Percentiles rank a stretch among this genome's conserved stretches.
Evolutionary conservation across 2,113 vertebrate genomes (phyloP).

Genomic region (Fregata magnificens): DNA sequence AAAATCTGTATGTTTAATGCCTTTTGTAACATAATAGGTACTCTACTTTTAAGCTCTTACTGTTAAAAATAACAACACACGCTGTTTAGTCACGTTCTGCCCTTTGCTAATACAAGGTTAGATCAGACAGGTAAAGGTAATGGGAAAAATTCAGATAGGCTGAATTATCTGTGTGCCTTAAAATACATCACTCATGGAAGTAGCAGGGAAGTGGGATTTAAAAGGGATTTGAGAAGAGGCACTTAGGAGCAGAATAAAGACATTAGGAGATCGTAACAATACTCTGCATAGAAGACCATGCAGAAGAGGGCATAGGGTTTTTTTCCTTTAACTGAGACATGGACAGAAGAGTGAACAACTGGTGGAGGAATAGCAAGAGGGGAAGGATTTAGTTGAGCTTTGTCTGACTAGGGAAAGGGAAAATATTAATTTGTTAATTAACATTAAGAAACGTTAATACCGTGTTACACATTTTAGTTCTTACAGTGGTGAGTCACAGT

Average conservation of each 20-base stretch:
- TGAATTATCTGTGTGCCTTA: neutral
- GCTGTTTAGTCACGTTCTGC: neutral
- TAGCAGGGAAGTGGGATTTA: neutral
- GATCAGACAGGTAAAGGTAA: neutral
- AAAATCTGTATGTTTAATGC: neutral
- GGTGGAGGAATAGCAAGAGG: neutral
- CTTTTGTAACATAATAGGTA: neutral
- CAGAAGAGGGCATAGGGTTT: fast-evolving
- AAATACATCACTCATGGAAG: neutral
- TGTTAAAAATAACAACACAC: neutral
- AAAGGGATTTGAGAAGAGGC: neutral
- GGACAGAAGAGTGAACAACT: neutral
- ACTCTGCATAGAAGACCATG: neutral
- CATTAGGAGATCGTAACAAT: neutral
- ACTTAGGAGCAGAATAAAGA: neutral
- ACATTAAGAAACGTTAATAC: neutral
- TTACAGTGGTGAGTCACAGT: neutral
- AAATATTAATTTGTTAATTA: neutral
- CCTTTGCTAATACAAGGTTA: neutral
- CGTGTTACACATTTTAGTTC: neutral
- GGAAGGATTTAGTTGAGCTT: neutral
- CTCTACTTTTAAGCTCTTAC: neutral
- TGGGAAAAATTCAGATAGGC: neutral
- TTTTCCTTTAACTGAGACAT: neutral
- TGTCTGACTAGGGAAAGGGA: neutral